These are phyloP conservation scores for Aphelenchoides bicaudatus DNA, from an alignment of 2,888 invertebrate species.

Conservation along the genomic window DNA sequence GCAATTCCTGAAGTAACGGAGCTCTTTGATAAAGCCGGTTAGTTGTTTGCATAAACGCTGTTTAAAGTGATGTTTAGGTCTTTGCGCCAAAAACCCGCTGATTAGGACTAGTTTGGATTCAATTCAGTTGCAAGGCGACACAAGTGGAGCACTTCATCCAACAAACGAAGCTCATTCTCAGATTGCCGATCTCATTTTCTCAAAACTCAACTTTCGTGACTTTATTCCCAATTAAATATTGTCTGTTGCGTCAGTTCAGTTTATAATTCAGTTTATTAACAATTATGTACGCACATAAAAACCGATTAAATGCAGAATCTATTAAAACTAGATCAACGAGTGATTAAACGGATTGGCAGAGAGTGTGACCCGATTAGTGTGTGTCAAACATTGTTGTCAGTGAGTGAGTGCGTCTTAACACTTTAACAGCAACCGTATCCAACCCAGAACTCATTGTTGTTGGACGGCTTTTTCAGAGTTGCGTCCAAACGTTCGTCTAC, in stretches of 20 bases:
- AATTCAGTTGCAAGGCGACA: constrained; percentile 39
- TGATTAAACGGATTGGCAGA: constrained; percentile 6
- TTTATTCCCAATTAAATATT: background rate
- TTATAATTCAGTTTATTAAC: background rate
- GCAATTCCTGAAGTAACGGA: constrained; percentile 13
- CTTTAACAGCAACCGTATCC: constrained; percentile 15
- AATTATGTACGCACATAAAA: background rate
- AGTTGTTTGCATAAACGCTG: too few relatives aligned
- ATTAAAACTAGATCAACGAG: constrained; percentile 7
- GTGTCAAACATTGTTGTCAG: too few relatives aligned
- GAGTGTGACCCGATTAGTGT: too few relatives aligned
- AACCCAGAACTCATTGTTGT: constrained; percentile 10
- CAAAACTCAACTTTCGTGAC: constrained; percentile 20
- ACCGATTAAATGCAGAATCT: constrained; percentile 6
- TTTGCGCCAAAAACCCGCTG: constrained; percentile 43
- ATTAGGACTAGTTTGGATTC: constrained; percentile 41
- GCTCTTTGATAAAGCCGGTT: constrained; percentile 12
- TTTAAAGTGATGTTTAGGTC: too few relatives aligned
- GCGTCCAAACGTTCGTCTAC: too few relatives aligned
- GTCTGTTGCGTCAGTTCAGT: background rate
- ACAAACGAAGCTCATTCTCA: constrained; percentile 40
- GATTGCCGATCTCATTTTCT: constrained; percentile 38
- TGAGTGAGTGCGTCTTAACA: too few relatives aligned
- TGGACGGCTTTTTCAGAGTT: constrained; percentile 10
- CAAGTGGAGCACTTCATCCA: constrained; percentile 49